phyloP scores from a whole-genome alignment of 2,113 vertebrate genomes.

The Fregetta grallaria region DNA sequence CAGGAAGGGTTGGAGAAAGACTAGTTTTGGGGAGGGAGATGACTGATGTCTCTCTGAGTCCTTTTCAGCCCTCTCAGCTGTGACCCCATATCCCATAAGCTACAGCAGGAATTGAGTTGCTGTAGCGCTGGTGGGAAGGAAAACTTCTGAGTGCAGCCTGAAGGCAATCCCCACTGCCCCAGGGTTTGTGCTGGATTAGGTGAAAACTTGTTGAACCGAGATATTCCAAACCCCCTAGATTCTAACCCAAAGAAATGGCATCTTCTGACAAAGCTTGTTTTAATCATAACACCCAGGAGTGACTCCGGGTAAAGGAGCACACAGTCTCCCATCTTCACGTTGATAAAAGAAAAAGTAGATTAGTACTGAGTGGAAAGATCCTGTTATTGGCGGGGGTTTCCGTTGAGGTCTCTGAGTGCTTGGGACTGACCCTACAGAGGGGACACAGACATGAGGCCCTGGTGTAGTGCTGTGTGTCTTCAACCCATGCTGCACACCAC shows the following conservation, averaged over 20 bases:
- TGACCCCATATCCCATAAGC: background rate
- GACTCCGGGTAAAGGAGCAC: background rate
- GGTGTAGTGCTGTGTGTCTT: background rate
- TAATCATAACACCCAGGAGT: background rate
- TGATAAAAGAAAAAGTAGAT: background rate
- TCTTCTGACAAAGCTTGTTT: background rate
- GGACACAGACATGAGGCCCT: background rate
- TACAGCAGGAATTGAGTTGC: background rate
- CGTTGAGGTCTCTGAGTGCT: background rate
- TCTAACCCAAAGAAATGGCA: background rate
- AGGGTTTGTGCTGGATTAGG: background rate
- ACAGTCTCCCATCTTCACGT: background rate
- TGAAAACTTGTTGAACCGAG: background rate
- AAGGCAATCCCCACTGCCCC: background rate
- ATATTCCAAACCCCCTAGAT: background rate
- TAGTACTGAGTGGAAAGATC: background rate
- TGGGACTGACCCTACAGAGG: background rate
- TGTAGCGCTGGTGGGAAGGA: background rate
- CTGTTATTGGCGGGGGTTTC: background rate
- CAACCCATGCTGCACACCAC: background rate
- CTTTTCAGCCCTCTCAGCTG: slow-evolving; percentile 33
- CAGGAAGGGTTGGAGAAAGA: background rate
- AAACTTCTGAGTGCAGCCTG: background rate
- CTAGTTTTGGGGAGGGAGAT: background rate
- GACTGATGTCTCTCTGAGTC: background rate